Evolutionary conservation across 2,888 invertebrate genomes (phyloP), one percentile per base, ranked within the genome.

Genomic region (Drosophila colorata): DNA sequence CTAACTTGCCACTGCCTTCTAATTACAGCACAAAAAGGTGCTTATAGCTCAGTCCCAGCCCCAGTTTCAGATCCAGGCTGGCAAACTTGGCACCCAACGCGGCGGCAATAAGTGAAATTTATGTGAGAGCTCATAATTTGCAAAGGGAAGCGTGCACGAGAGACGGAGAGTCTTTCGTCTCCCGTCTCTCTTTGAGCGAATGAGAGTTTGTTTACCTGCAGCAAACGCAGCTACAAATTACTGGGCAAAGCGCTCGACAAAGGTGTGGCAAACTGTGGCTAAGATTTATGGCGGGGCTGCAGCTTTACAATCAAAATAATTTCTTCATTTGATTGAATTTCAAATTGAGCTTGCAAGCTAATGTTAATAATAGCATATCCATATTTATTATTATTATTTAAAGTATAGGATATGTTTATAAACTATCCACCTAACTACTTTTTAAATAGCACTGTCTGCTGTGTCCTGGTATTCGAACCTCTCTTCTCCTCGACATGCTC

Each of bases 71-170:
- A 48, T 60, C 18, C 65, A 35, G 69, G 52, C 52, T 53, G 44
- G 41, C 33, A 47, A 75, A 53, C 63, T 76, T 72, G 65, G 74
- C 84, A 75, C 67, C 78, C 81, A 65, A 59, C 69, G 63, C 52
- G 44, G 40, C 47, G 48, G 67, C 56, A 67, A 64, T 74, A 59
- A 80, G 83, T 79, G 73, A 84, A 87, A 87, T 84, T 84, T 80
- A 87, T 84, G 82, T 70, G 80, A 70, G 86, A 76, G 87, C 60
- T 84, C 86, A 87, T 85, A 84, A 84, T 82, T 87, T 80, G 78
- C 60, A 60, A 75, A 78, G 63, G 67, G 69, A 69, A 69, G 73
- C 58, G 65, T n/a, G n/a, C 23, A 48, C 61, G 47, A 57, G 49
- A 25, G 20, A 41, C 4, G 16, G 57, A 41, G 49, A 25, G 3